Percentiles rank a stretch among this genome's conserved stretches.
Conservation (phyloP, 2,888 invertebrate genomes). For the Willowsia nigromaculata region DNA sequence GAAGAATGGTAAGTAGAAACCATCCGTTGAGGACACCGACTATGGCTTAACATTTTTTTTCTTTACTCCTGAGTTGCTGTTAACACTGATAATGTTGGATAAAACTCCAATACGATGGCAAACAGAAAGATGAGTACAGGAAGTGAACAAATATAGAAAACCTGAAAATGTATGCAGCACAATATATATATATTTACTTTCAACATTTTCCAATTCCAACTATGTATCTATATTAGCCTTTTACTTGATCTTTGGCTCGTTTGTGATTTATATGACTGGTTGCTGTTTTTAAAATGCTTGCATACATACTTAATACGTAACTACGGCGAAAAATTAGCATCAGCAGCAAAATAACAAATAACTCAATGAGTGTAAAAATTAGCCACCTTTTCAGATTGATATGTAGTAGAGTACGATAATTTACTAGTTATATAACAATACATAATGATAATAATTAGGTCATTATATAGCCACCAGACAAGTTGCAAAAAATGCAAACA, state of each 20-base stretch:
- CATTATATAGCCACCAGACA: constrained; percentile 67
- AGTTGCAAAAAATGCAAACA: constrained; percentile 68
- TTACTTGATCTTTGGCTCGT: background rate
- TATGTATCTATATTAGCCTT: background rate
- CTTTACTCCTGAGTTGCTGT: constrained; percentile 75
- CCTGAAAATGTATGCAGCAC: constrained; percentile 74
- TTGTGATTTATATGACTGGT: background rate
- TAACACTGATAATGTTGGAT: constrained; percentile 75
- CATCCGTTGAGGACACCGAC: constrained; percentile 15
- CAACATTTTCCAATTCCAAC: background rate
- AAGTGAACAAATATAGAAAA: constrained; percentile 78
- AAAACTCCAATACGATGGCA: constrained; percentile 77
- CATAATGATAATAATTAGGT: constrained; percentile 43
- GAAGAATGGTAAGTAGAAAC: background rate
- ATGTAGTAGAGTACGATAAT: constrained; percentile 61
- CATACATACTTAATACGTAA: background rate
- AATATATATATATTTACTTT: constrained; percentile 24
- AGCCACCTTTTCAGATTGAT: constrained; percentile 62
- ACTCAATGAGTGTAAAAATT: constrained; percentile 52
- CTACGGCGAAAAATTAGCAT: constrained; percentile 53
- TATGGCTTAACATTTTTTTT: background rate
- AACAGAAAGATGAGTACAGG: constrained; percentile 78
- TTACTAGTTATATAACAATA: constrained; percentile 62
- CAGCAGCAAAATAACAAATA: constrained; percentile 57
- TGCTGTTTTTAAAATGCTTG: constrained; percentile 7